phyloP scores from a whole-genome alignment of 2,797 vertebrate species.

The Sebastes dallii region DNA sequence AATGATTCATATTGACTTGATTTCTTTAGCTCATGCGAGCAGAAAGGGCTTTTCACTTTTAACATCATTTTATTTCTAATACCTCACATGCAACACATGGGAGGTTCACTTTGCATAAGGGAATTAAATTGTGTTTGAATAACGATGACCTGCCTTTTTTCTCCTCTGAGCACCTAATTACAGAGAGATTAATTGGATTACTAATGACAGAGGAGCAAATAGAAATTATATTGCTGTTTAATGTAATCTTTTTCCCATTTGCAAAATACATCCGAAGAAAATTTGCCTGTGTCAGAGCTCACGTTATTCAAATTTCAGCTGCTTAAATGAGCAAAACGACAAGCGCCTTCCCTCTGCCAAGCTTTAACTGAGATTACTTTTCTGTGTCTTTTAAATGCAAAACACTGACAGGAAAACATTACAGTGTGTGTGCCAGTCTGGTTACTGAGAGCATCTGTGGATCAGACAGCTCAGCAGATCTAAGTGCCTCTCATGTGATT shows the following conservation, averaged over 20 bases:
- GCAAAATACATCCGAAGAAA: neutral
- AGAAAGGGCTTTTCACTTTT: conserved; percentile 36
- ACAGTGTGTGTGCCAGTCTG: neutral
- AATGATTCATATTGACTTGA: neutral
- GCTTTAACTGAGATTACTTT: neutral
- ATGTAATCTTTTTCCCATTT: neutral
- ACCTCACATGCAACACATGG: neutral
- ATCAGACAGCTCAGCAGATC: conserved; percentile 16
- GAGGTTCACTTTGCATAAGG: neutral
- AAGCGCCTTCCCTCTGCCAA: neutral
- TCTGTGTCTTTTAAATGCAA: neutral
- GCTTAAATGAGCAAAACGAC: neutral
- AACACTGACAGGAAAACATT: neutral
- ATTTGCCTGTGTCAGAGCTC: neutral
- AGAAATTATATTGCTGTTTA: neutral
- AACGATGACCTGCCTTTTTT: neutral
- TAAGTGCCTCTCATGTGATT: conserved; percentile 18
- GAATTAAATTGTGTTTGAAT: conserved; percentile 8
- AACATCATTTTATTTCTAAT: neutral
- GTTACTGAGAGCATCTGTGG: neutral
- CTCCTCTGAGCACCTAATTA: neutral
- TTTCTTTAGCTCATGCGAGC: neutral
- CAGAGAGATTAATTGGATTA: neutral
- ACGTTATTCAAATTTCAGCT: neutral
- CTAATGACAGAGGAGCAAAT: neutral